Percentiles rank a stretch among this genome's conserved stretches.
phyloP scores from a whole-genome alignment of 2,797 vertebrate genomes.

The Amblyraja radiata region DNA sequence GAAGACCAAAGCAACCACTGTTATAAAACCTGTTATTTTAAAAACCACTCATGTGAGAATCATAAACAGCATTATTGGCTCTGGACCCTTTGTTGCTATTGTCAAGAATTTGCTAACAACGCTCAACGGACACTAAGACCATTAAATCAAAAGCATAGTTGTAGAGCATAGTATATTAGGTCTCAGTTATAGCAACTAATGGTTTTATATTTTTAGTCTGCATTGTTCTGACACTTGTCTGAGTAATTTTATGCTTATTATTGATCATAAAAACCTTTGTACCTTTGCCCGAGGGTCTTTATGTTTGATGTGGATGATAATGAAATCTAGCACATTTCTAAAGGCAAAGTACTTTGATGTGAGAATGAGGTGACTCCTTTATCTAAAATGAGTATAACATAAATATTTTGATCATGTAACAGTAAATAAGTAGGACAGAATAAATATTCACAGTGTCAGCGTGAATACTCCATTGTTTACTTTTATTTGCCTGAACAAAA shows the following conservation, averaged over 20 bases:
- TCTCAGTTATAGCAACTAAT: background rate
- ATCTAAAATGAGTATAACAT: background rate
- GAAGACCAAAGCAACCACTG: too few relatives aligned
- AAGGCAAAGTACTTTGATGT: conserved; percentile 2
- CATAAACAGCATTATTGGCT: too few relatives aligned
- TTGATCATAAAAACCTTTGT: conserved; percentile 11
- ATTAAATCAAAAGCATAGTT: conserved; percentile 27
- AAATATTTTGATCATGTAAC: background rate
- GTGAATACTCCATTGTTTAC: background rate
- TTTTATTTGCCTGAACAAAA: background rate
- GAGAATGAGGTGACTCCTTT: background rate
- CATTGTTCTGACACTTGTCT: conserved; percentile 19
- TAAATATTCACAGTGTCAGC: background rate
- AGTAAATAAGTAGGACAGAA: background rate
- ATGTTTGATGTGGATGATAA: conserved; percentile 30
- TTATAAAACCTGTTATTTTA: too few relatives aligned
- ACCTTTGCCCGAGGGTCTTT: background rate
- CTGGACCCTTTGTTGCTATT: too few relatives aligned
- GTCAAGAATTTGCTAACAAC: too few relatives aligned
- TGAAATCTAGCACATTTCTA: background rate
- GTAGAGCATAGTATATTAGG: background rate
- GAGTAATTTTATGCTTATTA: conserved; percentile 19
- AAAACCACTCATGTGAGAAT: too few relatives aligned
- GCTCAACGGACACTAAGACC: background rate
- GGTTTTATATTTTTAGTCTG: conserved; percentile 5